Base-by-base conservation (phyloP, 2,113 vertebrate species). In the Fulica atra region DNA sequence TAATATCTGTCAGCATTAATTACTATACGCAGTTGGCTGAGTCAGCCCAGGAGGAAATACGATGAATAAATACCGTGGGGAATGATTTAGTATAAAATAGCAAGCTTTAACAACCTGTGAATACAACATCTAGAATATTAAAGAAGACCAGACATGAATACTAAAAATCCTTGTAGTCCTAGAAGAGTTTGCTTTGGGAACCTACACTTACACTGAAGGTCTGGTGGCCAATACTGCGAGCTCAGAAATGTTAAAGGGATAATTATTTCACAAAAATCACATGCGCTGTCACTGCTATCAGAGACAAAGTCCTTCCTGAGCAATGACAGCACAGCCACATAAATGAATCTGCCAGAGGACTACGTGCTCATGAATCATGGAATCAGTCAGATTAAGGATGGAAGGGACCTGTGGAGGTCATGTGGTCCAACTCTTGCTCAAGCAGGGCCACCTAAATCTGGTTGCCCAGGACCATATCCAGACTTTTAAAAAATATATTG, bases 1-100 rank as follows among this genome's bases (percentile, higher is more conserved):
- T 89, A 83, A 7, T 71, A 44, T 68, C 71, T 95, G 38, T 90
- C 88, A 81, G 31, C 33, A 68, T 86, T 89, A 90, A 90, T 86
- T 92, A 71, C 64, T 70, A 33, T 71, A 60, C 1, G 5, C 38
- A 51, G 24, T 60, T 80, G 68, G 46, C 71, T 68, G 93, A 96
- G 36, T 64, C 68, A 90, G 38, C 18, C 29, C 56, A 94, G 73
- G 38, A 86, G 59, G 82, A 78, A 93, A 94, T 73, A 73, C 0
- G 0, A 57, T 68, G 42, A 92, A 83, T 86, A 88, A 90, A 90
- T 92, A 74, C 70, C 48, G 68, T 14, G 35, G 33, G 23, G 42
- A 86, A 81, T 60, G 59, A 60, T 84, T 93, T 86, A 60, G 28
- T 48, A 42, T n/a, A 86, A 91, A 71, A 86, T 18, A 70, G 50